These are phyloP conservation scores for Naja naja DNA, from an alignment of 2,113 vertebrate genomes.

Conservation along the genomic window DNA sequence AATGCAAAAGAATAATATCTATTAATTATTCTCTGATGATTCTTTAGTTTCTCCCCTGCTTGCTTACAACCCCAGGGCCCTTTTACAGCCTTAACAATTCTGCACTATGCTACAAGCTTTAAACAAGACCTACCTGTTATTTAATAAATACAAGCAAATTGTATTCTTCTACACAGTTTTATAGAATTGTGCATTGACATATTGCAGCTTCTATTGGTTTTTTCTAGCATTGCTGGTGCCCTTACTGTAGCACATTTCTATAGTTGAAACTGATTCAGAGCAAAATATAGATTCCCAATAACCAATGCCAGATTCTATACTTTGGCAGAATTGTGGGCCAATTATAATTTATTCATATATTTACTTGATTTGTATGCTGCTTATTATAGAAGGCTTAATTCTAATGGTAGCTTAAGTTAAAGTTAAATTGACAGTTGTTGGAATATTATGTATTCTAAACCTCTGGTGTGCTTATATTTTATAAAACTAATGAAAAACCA, in stretches of 20 bases:
- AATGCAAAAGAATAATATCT: not conserved
- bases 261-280: not conserved
- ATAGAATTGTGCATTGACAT: not conserved
- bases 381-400: not conserved
- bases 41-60: not conserved
- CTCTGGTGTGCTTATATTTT: not conserved
- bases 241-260: not conserved
- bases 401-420: not conserved
- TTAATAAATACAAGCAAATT: not conserved
- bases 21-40: not conserved
- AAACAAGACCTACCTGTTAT: not conserved
- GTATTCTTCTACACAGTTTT: not conserved
- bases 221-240: not conserved
- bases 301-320: not conserved
- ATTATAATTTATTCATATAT: not conserved
- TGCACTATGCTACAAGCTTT: not conserved
- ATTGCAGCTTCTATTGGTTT: not conserved
- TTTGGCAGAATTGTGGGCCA: not conserved
- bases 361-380: not conserved
- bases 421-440: not conserved
- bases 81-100: not conserved
- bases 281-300: not conserved
- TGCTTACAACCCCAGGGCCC: not conserved
- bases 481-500: not conserved
- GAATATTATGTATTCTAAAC: not conserved